Percentiles rank a stretch among this genome's conserved stretches.
These are phyloP conservation scores for Orthosia gothica DNA, from an alignment of 2,888 invertebrate species.

Conservation along the genomic window DNA sequence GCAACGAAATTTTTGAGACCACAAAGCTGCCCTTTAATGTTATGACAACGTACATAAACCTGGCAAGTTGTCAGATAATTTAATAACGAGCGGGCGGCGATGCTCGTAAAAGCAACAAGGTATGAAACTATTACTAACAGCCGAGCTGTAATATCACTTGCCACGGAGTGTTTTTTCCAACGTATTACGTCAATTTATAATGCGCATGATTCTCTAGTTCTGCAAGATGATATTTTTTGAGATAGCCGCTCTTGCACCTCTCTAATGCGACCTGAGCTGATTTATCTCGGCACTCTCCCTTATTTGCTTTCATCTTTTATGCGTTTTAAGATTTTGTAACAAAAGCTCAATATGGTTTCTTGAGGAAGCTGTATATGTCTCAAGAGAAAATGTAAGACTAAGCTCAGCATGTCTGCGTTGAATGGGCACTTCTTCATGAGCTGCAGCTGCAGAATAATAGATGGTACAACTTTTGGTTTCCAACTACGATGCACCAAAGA, in stretches of 20 bases:
- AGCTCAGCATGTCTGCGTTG: conserved; percentile 14
- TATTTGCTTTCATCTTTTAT: conserved; percentile 12
- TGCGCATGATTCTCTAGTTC: conserved; percentile 1
- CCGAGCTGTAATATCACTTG: conserved; percentile 39
- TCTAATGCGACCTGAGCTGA: not conserved
- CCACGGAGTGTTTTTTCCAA: conserved; percentile 33
- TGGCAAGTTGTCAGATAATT: conserved; percentile 68
- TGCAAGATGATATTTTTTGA: conserved; percentile 8
- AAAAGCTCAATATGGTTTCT: not conserved
- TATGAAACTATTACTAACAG: conserved; percentile 64
- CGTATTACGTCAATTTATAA: conserved; percentile 24
- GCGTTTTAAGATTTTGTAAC: not conserved
- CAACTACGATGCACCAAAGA: not conserved
- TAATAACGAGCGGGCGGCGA: conserved; percentile 59
- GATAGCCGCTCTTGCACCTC: not conserved
- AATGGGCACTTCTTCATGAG: conserved; percentile 16
- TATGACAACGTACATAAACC: conserved; percentile 58
- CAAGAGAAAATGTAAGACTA: conserved; percentile 1
- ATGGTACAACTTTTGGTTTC: conserved; percentile 1
- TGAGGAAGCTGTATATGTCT: conserved; percentile 9
- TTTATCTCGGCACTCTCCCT: not conserved
- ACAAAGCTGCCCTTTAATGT: conserved; percentile 51
- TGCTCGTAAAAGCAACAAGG: conserved; percentile 68
- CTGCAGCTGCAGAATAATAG: conserved; percentile 17
- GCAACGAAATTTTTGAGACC: conserved; percentile 47